Evolutionary conservation across 2,888 invertebrate genomes (phyloP).

Genomic region (Dynastes maya): DNA sequence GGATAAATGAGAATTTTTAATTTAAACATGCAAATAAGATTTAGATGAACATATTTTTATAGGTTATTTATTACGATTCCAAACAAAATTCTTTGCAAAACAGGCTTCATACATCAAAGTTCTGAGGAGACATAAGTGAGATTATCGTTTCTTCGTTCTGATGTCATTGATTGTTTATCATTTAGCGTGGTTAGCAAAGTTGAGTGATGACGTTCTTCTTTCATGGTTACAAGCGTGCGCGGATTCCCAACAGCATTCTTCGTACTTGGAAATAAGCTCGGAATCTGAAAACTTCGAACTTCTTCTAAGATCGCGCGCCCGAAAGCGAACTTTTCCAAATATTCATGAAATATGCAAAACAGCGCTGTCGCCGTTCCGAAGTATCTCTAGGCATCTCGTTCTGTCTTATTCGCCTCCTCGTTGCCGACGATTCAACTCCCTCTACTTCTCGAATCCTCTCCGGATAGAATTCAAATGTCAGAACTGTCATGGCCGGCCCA

Average conservation of each 20-base stretch:
- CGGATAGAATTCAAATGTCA: slow-evolving; percentile 47
- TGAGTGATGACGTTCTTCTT: too few species aligned
- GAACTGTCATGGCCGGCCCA: slow-evolving; percentile 36
- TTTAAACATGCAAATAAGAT: too few species aligned
- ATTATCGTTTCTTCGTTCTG: too few species aligned
- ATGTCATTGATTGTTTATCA: too few species aligned
- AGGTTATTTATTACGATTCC: too few species aligned
- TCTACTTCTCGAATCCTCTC: slow-evolving; percentile 15
- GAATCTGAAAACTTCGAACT: slow-evolving; percentile 31
- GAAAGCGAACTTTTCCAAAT: slow-evolving; percentile 43
- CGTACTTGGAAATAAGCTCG: slow-evolving; percentile 19
- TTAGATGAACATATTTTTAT: too few species aligned
- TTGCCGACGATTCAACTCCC: neutral
- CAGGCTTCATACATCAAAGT: too few species aligned
- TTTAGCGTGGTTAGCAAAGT: too few species aligned
- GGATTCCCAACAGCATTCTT: neutral
- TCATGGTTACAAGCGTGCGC: too few species aligned
- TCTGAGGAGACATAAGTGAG: too few species aligned
- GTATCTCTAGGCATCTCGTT: slow-evolving; percentile 19
- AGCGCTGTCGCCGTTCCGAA: slow-evolving; percentile 15
- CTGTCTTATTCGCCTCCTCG: neutral
- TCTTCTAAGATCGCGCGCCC: slow-evolving; percentile 7
- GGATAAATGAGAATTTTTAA: too few species aligned
- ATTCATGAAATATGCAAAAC: slow-evolving; percentile 46
- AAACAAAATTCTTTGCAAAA: too few species aligned